These are phyloP conservation scores for Aplodontia rufa DNA, from an alignment of 2,113 vertebrate genomes.

Conservation along the genomic window DNA sequence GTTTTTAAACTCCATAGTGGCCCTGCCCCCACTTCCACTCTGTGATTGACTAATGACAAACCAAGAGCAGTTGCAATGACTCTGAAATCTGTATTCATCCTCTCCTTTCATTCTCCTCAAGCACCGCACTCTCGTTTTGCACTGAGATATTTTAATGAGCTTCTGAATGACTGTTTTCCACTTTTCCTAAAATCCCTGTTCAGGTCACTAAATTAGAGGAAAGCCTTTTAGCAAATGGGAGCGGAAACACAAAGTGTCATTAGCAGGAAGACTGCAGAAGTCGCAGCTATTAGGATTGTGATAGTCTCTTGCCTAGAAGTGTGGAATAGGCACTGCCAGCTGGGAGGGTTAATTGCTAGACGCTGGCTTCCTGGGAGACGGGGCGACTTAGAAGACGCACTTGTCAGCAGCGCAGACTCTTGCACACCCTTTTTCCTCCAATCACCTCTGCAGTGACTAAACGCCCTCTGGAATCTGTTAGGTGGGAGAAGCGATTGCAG, in stretches of 20 bases:
- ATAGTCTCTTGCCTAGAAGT: slow-evolving; percentile 52
- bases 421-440: neutral
- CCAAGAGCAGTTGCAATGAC: neutral
- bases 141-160: slow-evolving; percentile 77
- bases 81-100: slow-evolving; percentile 65
- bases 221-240: slow-evolving; percentile 53
- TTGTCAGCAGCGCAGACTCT: slow-evolving; percentile 49
- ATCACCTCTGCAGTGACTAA: neutral
- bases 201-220: slow-evolving; percentile 74
- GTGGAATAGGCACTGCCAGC: slow-evolving; percentile 57
- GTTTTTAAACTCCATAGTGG: neutral
- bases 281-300: slow-evolving; percentile 61
- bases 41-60: slow-evolving; percentile 5
- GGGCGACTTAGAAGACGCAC: slow-evolving; percentile 13
- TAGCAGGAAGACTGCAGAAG: slow-evolving; percentile 58
- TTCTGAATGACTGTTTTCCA: slow-evolving; percentile 78
- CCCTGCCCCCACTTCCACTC: neutral
- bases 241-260: slow-evolving; percentile 41
- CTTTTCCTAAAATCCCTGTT: slow-evolving; percentile 66
- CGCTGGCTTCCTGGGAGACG: slow-evolving; percentile 46
- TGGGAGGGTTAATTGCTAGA: slow-evolving; percentile 78
- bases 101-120: slow-evolving; percentile 34
- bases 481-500: neutral
- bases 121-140: neutral
- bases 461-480: neutral